These are phyloP conservation scores for Zygaena filipendulae DNA, from an alignment of 2,888 invertebrate species.

Conservation along the genomic window DNA sequence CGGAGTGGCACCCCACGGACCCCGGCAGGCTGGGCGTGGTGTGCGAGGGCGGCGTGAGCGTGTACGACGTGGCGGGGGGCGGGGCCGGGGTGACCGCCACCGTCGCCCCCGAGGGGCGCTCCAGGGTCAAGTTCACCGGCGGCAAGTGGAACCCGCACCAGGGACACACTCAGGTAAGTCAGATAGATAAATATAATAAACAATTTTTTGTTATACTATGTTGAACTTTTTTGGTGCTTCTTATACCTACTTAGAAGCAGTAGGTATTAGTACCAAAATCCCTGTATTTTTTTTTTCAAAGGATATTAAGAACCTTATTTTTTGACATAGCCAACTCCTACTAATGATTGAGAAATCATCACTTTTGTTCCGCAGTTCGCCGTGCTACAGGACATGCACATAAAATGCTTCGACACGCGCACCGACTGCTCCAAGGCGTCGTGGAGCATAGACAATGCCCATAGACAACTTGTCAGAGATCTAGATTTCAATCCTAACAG, in stretches of 20 bases:
- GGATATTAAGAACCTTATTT: no score
- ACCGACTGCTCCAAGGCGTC: conserved; percentile 76
- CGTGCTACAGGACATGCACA: conserved; percentile 85
- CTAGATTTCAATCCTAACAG: conserved; percentile 98
- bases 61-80: conserved; percentile 78
- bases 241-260: no score
- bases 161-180: conserved; percentile 75
- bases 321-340: no score
- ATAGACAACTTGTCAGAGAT: conserved; percentile 89
- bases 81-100: conserved; percentile 35
- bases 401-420: conserved; percentile 90
- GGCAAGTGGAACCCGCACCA: conserved; percentile 98
- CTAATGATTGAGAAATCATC: no score
- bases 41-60: conserved; percentile 77
- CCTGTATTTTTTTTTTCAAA: no score
- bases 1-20: conserved; percentile 90
- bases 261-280: no score
- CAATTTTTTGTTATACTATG: neutral
- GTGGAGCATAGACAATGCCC: conserved; percentile 89
- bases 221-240: no score
- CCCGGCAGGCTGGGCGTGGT: conserved; percentile 77
- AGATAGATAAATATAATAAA: neutral
- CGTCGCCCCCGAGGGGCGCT: conserved; percentile 72
- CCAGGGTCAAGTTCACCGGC: conserved; percentile 80
- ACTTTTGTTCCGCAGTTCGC: conserved; percentile 83